phyloP scores from a whole-genome alignment of 2,113 vertebrate species.

The Pipra filicauda region DNA sequence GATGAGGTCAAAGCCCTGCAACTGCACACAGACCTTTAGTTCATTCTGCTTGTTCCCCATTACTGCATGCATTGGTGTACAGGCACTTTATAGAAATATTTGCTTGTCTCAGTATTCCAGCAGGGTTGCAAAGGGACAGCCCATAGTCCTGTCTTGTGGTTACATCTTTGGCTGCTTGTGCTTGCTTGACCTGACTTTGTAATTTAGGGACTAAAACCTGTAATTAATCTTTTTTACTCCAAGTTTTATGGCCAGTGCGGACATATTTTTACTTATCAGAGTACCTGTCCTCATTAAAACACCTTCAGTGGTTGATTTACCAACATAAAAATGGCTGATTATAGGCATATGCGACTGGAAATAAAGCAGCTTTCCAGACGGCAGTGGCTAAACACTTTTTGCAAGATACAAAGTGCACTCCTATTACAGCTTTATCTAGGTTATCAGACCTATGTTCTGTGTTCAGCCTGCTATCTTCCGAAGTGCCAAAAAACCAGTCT shows the following conservation, averaged over 20 bases:
- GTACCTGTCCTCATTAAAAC: neutral
- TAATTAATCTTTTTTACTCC: neutral
- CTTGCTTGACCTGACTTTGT: neutral
- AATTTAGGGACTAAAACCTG: neutral
- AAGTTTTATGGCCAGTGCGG: neutral
- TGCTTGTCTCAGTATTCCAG: neutral
- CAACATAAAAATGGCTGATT: neutral
- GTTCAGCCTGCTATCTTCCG: neutral
- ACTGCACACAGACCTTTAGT: neutral
- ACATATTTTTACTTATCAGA: neutral
- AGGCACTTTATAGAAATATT: neutral
- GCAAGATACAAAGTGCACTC: neutral
- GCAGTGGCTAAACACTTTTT: neutral
- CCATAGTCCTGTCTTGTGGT: neutral
- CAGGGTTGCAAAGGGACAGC: accelerated
- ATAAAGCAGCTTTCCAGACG: neutral
- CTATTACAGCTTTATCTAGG: neutral
- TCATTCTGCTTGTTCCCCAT: neutral
- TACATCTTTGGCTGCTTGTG: neutral
- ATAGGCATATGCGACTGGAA: neutral
- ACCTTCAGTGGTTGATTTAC: neutral
- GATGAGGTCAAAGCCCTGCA: neutral
- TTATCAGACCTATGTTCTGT: neutral
- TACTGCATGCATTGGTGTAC: neutral
- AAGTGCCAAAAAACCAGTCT: neutral